Evolutionary conservation across 2,113 vertebrate genomes (phyloP).

Genomic region (Dasyornis broadbenti): DNA sequence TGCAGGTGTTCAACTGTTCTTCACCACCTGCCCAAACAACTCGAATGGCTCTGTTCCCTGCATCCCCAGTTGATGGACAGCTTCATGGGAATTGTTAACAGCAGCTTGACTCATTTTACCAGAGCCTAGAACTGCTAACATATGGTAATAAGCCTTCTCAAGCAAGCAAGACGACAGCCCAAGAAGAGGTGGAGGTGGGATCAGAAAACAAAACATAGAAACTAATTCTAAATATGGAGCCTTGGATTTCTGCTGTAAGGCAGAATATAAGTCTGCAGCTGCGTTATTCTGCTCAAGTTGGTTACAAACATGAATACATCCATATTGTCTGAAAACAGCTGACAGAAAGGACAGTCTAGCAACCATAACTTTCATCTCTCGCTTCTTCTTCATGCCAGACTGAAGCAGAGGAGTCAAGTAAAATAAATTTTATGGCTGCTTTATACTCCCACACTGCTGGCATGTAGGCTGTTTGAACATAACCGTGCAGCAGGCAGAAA

Average conservation of each 20-base stretch:
- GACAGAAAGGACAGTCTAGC: not conserved
- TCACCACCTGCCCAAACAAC: not conserved
- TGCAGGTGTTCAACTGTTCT: not conserved
- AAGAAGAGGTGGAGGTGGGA: not conserved
- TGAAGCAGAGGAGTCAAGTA: not conserved
- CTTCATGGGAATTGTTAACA: not conserved
- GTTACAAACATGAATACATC: not conserved
- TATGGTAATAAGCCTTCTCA: not conserved
- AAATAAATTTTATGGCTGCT: not conserved
- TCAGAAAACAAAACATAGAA: not conserved
- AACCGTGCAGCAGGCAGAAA: not conserved
- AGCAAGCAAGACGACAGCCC: not conserved
- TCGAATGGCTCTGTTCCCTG: not conserved
- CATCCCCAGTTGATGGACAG: not conserved
- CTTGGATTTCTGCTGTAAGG: not conserved
- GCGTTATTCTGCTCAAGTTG: not conserved
- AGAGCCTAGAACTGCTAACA: not conserved
- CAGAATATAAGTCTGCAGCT: not conserved
- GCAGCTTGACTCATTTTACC: not conserved
- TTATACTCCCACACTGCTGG: not conserved
- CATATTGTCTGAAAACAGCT: not conserved
- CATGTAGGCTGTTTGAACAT: not conserved
- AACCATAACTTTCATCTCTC: not conserved
- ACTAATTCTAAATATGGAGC: not conserved
- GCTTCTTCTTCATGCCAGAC: not conserved